These are phyloP conservation scores for Cathartes aura DNA, from an alignment of 2,113 vertebrate genomes.

Conservation along the genomic window DNA sequence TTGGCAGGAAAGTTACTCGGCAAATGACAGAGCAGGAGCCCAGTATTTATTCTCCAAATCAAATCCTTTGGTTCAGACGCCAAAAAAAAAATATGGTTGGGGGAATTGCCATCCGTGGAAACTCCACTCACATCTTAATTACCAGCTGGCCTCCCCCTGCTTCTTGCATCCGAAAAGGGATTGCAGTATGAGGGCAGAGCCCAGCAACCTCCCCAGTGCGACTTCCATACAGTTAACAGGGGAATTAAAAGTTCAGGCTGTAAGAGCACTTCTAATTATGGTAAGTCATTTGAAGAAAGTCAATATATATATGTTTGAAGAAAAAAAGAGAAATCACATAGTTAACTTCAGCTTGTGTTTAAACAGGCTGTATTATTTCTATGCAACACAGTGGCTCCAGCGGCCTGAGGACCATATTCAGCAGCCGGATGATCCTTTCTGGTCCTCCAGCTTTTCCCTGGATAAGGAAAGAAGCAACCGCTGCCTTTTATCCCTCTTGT, in stretches of 20 bases:
- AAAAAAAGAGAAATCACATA: not conserved
- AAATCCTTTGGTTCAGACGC: not conserved
- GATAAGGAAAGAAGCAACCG: not conserved
- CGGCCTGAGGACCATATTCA: not conserved
- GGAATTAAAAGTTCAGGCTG: not conserved
- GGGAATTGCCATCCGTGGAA: not conserved
- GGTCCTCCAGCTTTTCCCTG: not conserved
- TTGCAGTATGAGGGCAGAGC: not conserved
- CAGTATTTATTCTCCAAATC: not conserved
- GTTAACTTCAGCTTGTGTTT: not conserved
- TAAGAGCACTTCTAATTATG: not conserved
- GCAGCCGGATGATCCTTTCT: not conserved
- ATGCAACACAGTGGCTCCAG: fast-evolving
- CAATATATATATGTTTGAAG: not conserved
- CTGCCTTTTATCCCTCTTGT: not conserved
- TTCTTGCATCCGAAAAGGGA: not conserved
- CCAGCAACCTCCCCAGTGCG: not conserved
- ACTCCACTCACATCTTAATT: not conserved
- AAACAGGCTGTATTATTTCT: too few relatives aligned
- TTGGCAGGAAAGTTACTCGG: not conserved
- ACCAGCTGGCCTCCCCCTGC: not conserved
- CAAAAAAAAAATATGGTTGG: not conserved
- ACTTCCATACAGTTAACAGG: not conserved
- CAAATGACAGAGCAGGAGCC: not conserved
- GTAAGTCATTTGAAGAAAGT: not conserved